Percentiles rank a stretch among this genome's conserved stretches.
phyloP scores from a whole-genome alignment of 2,113 vertebrate species.

The Phycodurus eques region DNA sequence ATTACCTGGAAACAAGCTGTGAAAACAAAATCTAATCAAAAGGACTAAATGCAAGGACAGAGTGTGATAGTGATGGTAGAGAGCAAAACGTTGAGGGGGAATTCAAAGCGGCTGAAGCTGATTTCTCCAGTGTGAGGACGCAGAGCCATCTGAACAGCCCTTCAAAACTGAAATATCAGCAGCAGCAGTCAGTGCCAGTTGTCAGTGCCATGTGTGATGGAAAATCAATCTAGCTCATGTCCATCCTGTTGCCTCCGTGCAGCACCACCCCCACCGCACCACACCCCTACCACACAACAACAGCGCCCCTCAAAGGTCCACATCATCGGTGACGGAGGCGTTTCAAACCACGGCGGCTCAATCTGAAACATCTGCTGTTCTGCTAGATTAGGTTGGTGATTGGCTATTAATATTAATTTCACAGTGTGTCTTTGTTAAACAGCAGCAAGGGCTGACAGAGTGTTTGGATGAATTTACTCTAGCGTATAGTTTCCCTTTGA shows the following conservation, averaged over 20 bases:
- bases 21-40: constrained; percentile 25
- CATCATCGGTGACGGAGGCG: constrained; percentile 52
- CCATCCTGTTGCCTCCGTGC: constrained; percentile 43
- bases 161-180: constrained; percentile 72
- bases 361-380: constrained; percentile 63
- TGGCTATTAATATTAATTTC: constrained; percentile 75
- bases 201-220: constrained; percentile 67
- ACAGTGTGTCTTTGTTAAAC: constrained; percentile 68
- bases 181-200: constrained; percentile 67
- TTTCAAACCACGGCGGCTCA: constrained; percentile 40
- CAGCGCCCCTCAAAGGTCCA: constrained; percentile 28
- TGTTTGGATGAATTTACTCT: constrained; percentile 61
- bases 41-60: constrained; percentile 16
- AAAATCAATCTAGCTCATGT: constrained; percentile 78
- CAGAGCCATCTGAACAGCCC: constrained; percentile 56
- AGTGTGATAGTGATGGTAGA: constrained; percentile 12
- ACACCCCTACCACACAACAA: constrained; percentile 34
- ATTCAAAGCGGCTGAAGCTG: constrained; percentile 69
- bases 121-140: constrained; percentile 68
- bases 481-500: constrained; percentile 46
- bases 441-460: constrained; percentile 56
- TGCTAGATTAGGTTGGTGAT: constrained; percentile 69
- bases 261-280: constrained; percentile 37
- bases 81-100: constrained; percentile 40
- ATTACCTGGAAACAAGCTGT: not conserved